phyloP scores from a whole-genome alignment of 1,140 invertebrate genomes.

The Cardiocondyla obscurior region DNA sequence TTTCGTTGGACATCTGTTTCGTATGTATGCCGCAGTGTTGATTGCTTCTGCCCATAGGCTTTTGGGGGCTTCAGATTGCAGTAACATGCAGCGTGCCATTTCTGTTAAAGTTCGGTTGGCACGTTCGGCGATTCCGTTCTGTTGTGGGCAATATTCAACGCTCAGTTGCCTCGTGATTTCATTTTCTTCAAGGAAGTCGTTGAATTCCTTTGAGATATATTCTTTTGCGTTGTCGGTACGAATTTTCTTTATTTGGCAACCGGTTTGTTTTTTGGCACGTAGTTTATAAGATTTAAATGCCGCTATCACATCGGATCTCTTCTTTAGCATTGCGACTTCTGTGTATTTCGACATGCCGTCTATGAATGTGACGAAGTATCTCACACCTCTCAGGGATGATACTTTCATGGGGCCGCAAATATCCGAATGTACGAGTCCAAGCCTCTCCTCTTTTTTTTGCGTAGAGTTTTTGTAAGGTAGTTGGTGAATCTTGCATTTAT shows the following conservation, averaged over 20 bases:
- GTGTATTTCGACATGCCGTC: background rate
- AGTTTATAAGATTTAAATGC: background rate
- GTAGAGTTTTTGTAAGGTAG: background rate
- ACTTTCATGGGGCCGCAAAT: constrained; percentile 48
- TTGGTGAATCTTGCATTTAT: background rate
- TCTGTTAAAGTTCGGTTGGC: constrained; percentile 69
- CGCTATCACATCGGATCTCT: background rate
- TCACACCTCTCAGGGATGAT: constrained; percentile 34
- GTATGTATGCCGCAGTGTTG: constrained; percentile 9
- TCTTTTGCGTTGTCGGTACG: background rate
- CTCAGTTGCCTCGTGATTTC: background rate
- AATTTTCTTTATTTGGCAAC: background rate
- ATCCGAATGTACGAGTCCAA: constrained; percentile 1
- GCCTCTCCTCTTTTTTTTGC: background rate
- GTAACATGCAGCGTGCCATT: constrained; percentile 64
- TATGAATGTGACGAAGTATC: constrained; percentile 11
- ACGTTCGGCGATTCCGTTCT: constrained; percentile 51
- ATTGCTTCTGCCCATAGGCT: constrained; percentile 42
- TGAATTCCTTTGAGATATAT: constrained; percentile 8
- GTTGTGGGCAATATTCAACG: constrained; percentile 35
- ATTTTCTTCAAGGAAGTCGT: background rate
- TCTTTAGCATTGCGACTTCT: constrained; percentile 59
- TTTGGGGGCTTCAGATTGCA: background rate
- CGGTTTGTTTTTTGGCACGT: background rate
- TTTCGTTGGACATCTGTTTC: constrained; percentile 24